These are phyloP conservation scores for Butastur rufipennis DNA, from an alignment of 2,113 vertebrate genomes.

Conservation along the genomic window DNA sequence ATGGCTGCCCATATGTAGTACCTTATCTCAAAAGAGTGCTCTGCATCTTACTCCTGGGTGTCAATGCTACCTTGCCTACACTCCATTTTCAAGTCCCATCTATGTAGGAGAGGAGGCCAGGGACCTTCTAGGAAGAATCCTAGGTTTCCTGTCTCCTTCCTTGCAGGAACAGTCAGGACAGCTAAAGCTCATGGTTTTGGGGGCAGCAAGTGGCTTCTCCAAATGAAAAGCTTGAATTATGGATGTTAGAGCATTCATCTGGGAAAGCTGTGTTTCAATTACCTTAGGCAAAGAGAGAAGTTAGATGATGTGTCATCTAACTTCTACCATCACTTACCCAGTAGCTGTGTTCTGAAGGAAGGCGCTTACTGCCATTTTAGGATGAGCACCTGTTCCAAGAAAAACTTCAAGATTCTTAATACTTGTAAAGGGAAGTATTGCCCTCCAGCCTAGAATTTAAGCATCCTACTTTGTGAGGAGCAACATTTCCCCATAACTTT, in stretches of 20 bases:
- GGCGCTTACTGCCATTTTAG: background rate
- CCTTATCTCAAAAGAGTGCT: background rate
- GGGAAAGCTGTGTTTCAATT: background rate
- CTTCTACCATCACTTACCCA: background rate
- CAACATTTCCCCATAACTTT: background rate
- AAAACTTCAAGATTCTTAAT: background rate
- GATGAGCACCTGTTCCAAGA: background rate
- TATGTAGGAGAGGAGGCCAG: background rate
- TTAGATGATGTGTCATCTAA: background rate
- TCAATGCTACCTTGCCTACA: background rate
- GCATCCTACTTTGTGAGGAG: background rate
- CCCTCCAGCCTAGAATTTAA: background rate
- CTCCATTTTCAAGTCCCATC: background rate
- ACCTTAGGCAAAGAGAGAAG: background rate
- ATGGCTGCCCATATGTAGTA: background rate
- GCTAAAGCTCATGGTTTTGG: background rate
- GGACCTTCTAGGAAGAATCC: background rate
- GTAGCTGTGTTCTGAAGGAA: background rate
- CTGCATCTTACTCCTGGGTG: background rate
- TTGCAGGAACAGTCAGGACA: background rate
- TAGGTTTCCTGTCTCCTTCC: background rate
- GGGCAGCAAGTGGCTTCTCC: background rate
- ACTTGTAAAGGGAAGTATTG: background rate
- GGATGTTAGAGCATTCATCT: background rate
- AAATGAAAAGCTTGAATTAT: background rate